phyloP scores from a whole-genome alignment of 1,140 invertebrate species.

The Drosophila dunni region DNA sequence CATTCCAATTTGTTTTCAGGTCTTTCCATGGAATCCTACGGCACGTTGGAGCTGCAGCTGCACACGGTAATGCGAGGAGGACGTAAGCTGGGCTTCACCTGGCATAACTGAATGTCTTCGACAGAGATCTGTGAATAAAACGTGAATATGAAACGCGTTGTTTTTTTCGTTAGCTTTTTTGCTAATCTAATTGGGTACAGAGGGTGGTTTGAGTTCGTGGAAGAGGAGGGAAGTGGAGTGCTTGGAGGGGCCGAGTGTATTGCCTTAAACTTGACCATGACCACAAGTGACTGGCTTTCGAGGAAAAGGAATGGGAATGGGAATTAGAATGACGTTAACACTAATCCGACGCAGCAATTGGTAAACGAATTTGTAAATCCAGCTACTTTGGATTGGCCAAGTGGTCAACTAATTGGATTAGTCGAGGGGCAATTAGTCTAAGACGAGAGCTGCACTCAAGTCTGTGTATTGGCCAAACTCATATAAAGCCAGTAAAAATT shows the following conservation, averaged over 20 bases:
- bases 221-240: not conserved
- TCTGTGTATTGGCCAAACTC: constrained; percentile 17
- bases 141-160: constrained; percentile 37
- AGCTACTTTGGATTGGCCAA: constrained; percentile 68
- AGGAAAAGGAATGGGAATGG: constrained; percentile 15
- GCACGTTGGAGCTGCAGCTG: constrained; percentile 62
- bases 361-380: constrained; percentile 49
- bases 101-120: constrained; percentile 56
- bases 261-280: constrained; percentile 78
- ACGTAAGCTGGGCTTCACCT: constrained; percentile 65
- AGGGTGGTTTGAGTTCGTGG: constrained; percentile 1
- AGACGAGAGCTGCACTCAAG: constrained; percentile 62
- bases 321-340: constrained; percentile 17
- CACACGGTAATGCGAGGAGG: constrained; percentile 60
- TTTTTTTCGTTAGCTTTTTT: constrained; percentile 53
- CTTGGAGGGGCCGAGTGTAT: not conserved
- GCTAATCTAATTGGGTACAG: constrained; percentile 69
- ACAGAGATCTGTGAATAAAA: constrained; percentile 59
- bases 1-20: constrained; percentile 5
- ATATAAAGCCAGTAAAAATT: constrained; percentile 56
- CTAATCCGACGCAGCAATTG: constrained; percentile 75
- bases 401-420: constrained; percentile 72
- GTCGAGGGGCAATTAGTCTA: constrained; percentile 68
- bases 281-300: constrained; percentile 16
- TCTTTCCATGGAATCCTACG: constrained; percentile 69